Base-by-base conservation (phyloP, 92 coral and sea anemone genomes). In the Heliopora coerulea region DNA sequence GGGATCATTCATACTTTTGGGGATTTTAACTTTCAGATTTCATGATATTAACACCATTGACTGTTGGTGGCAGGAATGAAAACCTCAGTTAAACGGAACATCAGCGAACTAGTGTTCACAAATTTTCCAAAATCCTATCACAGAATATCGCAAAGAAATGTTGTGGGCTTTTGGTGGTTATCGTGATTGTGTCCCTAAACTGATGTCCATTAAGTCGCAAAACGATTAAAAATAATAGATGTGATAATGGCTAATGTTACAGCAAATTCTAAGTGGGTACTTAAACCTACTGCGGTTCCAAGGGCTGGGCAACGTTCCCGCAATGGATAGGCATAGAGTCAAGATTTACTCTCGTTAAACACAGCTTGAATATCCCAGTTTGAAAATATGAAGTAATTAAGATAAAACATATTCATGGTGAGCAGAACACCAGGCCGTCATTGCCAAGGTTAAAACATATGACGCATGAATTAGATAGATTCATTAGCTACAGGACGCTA, bases 371-470 rank as follows among this genome's bases (percentile, higher is more conserved):
- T 1, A 3, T 44, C 72, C 37, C 59, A 49, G 74, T 67, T 67
- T 67, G 74, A 27, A 67, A 67, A 67, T 67, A 67, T 35, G 54
- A 23, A 48, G 34, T 48, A 42, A 67, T 44, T 67, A 44, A 67
- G 58, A 46, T 67, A 44, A 67, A 44, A 44, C 21, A 24, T 15
- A 8, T 20, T 67, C 74, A 19, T 46, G 59, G 39, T 8, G 74
- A 44, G 74, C 17, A 19, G 13, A 33, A 67, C 49, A 26, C 24
- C 58, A 44, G 26, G 54, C 46, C 32, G 31, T 48, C 59, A 44
- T 33, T 67, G 74, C 41, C 74, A 67, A 67, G 74, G 74, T 67
- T 67, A 67, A 67, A 44, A 15, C 41, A 40, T 27, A 62, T 35
- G 41, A 59, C 39, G 5, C 0, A 14, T 13, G 28, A 15, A 1